A percentile compares a stretch with the other conserved stretches of the same genome.
Conservation (phyloP, 2,113 vertebrate genomes). For the Grus americana region DNA sequence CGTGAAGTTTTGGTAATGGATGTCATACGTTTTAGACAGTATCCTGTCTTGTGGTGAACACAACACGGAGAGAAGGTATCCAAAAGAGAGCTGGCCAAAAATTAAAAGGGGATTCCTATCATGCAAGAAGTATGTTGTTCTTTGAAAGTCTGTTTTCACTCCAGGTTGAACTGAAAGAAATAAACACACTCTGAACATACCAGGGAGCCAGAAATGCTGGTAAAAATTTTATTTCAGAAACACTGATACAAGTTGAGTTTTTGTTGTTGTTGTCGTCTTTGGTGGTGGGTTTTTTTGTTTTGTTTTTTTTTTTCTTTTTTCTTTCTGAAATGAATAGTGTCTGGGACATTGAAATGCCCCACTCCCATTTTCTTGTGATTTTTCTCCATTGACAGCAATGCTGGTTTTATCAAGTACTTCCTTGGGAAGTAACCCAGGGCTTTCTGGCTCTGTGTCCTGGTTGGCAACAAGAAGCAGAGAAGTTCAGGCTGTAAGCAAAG, state of each 20-base stretch:
- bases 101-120: neutral
- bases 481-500: neutral
- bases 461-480: neutral
- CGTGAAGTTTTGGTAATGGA: neutral
- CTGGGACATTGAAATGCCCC: neutral
- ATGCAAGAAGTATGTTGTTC: neutral
- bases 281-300: too few species aligned
- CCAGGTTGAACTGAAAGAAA: neutral
- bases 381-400: neutral
- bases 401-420: neutral
- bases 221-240: neutral
- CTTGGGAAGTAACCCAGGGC: neutral
- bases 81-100: slow-evolving; percentile 19
- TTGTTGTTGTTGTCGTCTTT: neutral
- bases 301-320: neutral
- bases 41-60: neutral
- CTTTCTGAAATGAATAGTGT: neutral
- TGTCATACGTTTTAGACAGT: neutral
- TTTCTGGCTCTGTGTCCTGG: neutral
- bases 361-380: neutral
- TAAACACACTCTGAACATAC: neutral
- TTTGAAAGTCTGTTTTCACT: neutral
- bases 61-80: neutral
- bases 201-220: neutral
- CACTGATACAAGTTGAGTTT: neutral